Evolutionary conservation across 1,140 invertebrate species (phyloP).

Genomic region (Belonocnema kinseyi): DNA sequence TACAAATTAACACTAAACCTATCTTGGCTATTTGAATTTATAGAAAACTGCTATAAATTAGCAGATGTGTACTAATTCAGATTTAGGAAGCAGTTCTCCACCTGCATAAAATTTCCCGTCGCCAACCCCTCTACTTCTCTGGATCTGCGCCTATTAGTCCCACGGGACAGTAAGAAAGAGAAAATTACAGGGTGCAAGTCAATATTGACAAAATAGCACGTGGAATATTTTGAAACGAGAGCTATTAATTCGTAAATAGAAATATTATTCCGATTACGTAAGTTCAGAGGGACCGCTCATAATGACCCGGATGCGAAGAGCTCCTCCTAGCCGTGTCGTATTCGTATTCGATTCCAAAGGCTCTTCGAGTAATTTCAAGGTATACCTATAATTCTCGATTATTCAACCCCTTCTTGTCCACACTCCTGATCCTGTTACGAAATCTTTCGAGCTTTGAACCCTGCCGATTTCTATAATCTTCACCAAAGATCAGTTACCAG

Average conservation of each 20-base stretch:
- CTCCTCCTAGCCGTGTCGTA: slow-evolving; percentile 62
- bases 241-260: slow-evolving; percentile 72
- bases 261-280: slow-evolving; percentile 60
- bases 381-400: slow-evolving; percentile 50
- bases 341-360: slow-evolving; percentile 63
- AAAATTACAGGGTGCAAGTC: slow-evolving; percentile 35
- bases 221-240: slow-evolving; percentile 71
- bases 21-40: too few species aligned
- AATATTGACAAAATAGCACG: slow-evolving; percentile 67
- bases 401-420: slow-evolving; percentile 49
- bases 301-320: slow-evolving; percentile 68
- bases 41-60: too few species aligned
- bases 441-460: slow-evolving; percentile 28
- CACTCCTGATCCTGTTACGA: background rate
- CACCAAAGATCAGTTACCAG: background rate
- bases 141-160: too few species aligned
- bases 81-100: too few species aligned
- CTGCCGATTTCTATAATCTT: slow-evolving; percentile 36
- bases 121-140: too few species aligned
- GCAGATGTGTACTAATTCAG: too few species aligned
- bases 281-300: slow-evolving; percentile 65
- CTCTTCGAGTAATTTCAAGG: slow-evolving; percentile 54
- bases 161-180: background rate
- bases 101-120: too few species aligned
- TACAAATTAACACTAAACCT: too few species aligned